These are phyloP conservation scores for Drosophila fuyamai DNA, from an alignment of 1,140 invertebrate genomes.

Conservation along the genomic window DNA sequence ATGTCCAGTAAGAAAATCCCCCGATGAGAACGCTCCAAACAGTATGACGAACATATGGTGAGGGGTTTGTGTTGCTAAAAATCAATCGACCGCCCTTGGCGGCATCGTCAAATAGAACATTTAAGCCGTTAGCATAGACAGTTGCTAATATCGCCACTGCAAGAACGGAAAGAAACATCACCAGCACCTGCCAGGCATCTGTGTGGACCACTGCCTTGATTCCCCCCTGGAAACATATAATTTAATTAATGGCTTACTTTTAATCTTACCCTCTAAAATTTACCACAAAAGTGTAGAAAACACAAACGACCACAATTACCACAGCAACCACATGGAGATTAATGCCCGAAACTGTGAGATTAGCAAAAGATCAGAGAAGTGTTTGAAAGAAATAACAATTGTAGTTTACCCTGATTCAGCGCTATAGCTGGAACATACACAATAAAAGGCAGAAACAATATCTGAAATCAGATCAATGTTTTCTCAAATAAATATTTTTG, in stretches of 20 bases:
- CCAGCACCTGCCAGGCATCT: conserved; percentile 92
- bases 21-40: conserved; percentile 93
- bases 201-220: conserved; percentile 94
- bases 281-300: conserved; percentile 95
- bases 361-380: conserved; percentile 11
- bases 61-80: conserved; percentile 86
- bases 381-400: not conserved
- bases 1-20: conserved; percentile 91
- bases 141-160: conserved; percentile 89
- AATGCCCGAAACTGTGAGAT: conserved; percentile 92
- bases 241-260: too few relatives aligned
- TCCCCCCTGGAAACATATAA: conserved; percentile 86
- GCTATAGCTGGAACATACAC: conserved; percentile 96
- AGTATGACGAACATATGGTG: conserved; percentile 89
- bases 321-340: conserved; percentile 91
- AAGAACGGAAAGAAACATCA: conserved; percentile 91
- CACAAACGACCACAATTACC: conserved; percentile 93
- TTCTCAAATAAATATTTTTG: not conserved
- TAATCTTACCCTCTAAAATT: conserved; percentile 1
- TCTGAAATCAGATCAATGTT: conserved; percentile 86
- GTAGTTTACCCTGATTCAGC: conserved; percentile 92
- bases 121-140: conserved; percentile 88
- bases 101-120: conserved; percentile 86
- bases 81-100: conserved; percentile 87
- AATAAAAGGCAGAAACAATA: conserved; percentile 95